Evolutionary conservation across 2,113 vertebrate species (phyloP).

Genomic region (Aspidoscelis tigris): DNA sequence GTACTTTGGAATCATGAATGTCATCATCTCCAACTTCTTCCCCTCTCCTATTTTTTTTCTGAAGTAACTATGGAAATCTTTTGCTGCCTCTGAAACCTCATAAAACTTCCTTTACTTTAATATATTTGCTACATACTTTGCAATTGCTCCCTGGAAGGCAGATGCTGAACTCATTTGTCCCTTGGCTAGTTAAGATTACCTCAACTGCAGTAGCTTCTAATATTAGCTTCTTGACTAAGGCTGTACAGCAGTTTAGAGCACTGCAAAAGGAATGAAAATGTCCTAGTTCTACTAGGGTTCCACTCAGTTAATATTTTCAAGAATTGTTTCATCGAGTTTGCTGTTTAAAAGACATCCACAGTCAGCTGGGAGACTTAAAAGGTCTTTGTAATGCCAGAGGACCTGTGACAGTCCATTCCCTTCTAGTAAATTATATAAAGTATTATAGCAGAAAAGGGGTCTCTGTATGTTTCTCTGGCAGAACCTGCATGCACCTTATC

Average conservation of each 20-base stretch:
- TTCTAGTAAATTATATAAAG: constrained; percentile 32
- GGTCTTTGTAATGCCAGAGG: constrained; percentile 25
- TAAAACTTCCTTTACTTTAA: constrained; percentile 17
- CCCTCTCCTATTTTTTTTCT: neutral
- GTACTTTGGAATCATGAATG: neutral
- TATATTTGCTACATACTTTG: constrained; percentile 50
- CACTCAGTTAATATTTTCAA: constrained; percentile 31
- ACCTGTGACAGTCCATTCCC: neutral
- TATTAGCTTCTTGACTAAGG: constrained; percentile 50
- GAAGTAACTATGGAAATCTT: neutral
- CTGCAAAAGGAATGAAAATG: constrained; percentile 37
- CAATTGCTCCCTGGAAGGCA: constrained; percentile 46
- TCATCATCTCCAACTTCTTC: neutral
- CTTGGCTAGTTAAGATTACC: constrained; percentile 47
- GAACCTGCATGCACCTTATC: no score
- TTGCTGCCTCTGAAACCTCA: neutral
- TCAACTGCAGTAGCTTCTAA: constrained; percentile 45
- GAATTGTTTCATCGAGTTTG: constrained; percentile 31
- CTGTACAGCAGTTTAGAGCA: constrained; percentile 43
- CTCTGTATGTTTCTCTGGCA: no score
- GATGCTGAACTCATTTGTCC: constrained; percentile 38
- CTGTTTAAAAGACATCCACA: constrained; percentile 29
- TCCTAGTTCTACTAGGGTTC: constrained; percentile 36
- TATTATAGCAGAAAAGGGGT: neutral
- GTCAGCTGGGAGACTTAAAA: constrained; percentile 27